Evolutionary conservation across 2,888 invertebrate genomes (phyloP).

Genomic region (Drosophila acutilabella): DNA sequence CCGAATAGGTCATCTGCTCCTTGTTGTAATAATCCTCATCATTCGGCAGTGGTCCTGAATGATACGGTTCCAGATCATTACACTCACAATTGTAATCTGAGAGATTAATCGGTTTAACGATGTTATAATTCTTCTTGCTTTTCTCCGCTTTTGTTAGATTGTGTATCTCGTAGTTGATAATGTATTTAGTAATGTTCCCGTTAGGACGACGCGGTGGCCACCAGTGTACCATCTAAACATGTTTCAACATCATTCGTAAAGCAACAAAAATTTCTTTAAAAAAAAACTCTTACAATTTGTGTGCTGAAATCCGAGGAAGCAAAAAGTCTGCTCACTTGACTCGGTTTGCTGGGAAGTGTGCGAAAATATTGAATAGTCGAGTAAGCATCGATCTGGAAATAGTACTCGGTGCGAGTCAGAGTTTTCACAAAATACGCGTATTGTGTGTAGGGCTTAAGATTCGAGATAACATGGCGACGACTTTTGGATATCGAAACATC

Average conservation of each 20-base stretch:
- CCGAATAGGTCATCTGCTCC: conserved; percentile 70
- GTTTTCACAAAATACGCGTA: conserved; percentile 98
- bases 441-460: conserved; percentile 94
- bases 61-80: conserved; percentile 47
- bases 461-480: conserved; percentile 87
- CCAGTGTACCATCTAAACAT: conserved; percentile 77
- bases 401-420: conserved; percentile 92
- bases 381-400: conserved; percentile 89
- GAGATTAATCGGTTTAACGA: conserved; percentile 2
- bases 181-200: conserved; percentile 77
- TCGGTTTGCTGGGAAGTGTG: conserved; percentile 86
- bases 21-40: conserved; percentile 77
- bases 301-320: conserved; percentile 71
- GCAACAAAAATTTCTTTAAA: neutral
- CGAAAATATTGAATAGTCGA: conserved; percentile 94
- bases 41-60: conserved; percentile 74
- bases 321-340: conserved; percentile 76
- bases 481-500: conserved; percentile 84
- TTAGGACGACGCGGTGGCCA: conserved; percentile 82
- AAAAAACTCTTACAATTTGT: conserved; percentile 72
- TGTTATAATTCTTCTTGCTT: conserved; percentile 46
- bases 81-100: conserved; percentile 59
- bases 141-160: conserved; percentile 41
- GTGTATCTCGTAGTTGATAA: conserved; percentile 59
- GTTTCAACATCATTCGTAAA: neutral